Evolutionary conservation across 1,140 invertebrate genomes (phyloP).

Genomic region (Drosophila sucinea): DNA sequence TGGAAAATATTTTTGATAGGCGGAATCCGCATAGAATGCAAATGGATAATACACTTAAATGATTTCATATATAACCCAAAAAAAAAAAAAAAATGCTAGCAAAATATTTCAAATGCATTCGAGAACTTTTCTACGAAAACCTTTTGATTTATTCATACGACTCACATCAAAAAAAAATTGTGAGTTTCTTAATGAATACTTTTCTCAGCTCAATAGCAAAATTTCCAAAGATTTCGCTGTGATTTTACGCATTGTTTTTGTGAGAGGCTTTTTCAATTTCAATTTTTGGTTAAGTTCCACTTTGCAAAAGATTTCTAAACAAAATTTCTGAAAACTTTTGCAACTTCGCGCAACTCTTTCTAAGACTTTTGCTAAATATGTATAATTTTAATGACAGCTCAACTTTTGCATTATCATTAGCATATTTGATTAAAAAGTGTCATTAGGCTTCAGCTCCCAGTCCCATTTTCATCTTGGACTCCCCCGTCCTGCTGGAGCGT

Average conservation of each 20-base stretch:
- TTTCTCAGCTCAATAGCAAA: too few relatives aligned
- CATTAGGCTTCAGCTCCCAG: constrained; percentile 54
- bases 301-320: background rate
- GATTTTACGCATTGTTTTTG: too few relatives aligned
- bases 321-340: background rate
- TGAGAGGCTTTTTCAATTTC: too few relatives aligned
- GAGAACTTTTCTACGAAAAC: background rate
- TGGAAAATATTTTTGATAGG: constrained; percentile 1
- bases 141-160: too few relatives aligned
- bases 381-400: constrained; percentile 57
- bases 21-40: background rate
- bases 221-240: too few relatives aligned
- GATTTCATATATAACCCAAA: constrained; percentile 1
- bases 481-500: background rate
- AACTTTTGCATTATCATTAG: constrained; percentile 73
- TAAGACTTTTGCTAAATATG: constrained; percentile 31
- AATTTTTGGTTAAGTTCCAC: too few relatives aligned
- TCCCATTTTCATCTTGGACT: constrained; percentile 1
- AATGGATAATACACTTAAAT: background rate
- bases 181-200: too few relatives aligned
- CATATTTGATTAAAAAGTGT: constrained; percentile 82
- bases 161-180: too few relatives aligned
- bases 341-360: background rate
- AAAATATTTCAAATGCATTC: constrained; percentile 1
- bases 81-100: background rate